Evolutionary conservation across 2,888 invertebrate species (phyloP), one percentile per base, ranked within the genome.

Genomic region (Galerucella calmariensis): DNA sequence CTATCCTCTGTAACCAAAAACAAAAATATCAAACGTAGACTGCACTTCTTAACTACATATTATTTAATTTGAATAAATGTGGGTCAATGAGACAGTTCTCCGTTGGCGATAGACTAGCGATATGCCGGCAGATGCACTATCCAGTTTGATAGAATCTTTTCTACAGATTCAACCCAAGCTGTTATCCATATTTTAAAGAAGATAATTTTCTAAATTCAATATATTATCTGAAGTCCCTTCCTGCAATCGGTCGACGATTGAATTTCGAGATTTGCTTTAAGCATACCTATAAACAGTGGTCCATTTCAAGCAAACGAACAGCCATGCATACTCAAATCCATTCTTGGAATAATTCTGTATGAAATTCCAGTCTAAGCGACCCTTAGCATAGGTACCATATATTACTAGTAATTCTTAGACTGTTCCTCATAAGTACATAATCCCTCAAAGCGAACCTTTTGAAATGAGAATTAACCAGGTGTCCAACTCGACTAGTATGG

Each of bases 401-500:
- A 41, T 41, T 41, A 41, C 8, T 9, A 9, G n/a, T 27, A n/a
- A 48, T 14, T 24, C 10, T 72, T 66, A 72, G 72, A 72, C 51
- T 72, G 72, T 20, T 44, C 14, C 11, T 10, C 20, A 59, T 66
- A 59, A 72, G 58, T 58, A 58, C 48, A 27, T 72, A 72, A 72
- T 72, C 66, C 66, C 72, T 72, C 46, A 48, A 66, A 72, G 66
- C 63, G 72, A 72, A 72, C 66, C 67, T 72, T 72, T 72, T 72
- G 66, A 72, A 72, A 72, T 1, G 46, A 59, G 72, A 72, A 72
- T 72, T 72, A 72, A 72, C 67, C 72, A 72, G 72, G 72, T 72
- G 72, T 72, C 72, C 72, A 66, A 67, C 59, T 67, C 66, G 58
- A 72, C 59, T 71, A 71, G 71, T 65, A 44, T 70, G 81, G 78